phyloP scores from a whole-genome alignment of 2,888 invertebrate genomes.

The Drosophila kuntzei region DNA sequence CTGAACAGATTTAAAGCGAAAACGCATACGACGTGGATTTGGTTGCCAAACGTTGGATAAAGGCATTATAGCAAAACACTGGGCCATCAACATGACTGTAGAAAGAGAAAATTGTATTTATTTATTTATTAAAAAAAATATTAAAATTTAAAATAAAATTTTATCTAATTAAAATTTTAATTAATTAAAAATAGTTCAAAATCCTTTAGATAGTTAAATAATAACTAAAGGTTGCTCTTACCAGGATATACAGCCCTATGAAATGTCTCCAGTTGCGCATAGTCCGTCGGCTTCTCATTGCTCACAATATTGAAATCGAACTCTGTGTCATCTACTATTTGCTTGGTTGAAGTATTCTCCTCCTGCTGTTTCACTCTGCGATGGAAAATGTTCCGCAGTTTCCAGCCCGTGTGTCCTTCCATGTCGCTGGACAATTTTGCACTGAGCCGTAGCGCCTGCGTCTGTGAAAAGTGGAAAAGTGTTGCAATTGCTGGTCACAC shows the following conservation, averaged over 20 bases:
- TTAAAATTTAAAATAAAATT: not conserved
- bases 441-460: conserved; percentile 45
- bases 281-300: conserved; percentile 39
- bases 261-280: conserved; percentile 83
- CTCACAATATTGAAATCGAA: conserved; percentile 37
- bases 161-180: not conserved
- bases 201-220: not conserved
- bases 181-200: no score
- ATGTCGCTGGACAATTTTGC: conserved; percentile 49
- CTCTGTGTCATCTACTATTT: conserved; percentile 7
- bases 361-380: conserved; percentile 10
- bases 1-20: conserved; percentile 73
- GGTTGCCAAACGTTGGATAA: conserved; percentile 85
- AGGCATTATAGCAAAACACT: conserved; percentile 87
- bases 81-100: conserved; percentile 86
- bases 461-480: conserved; percentile 1
- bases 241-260: conserved; percentile 86
- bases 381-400: conserved; percentile 42
- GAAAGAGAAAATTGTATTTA: not conserved
- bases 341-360: conserved; percentile 19
- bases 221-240: conserved; percentile 40
- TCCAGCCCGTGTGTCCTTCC: conserved; percentile 55
- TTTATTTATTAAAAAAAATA: not conserved
- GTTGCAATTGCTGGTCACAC: conserved; percentile 39
- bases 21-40: conserved; percentile 81